Percentiles rank a stretch among this genome's conserved stretches.
Evolutionary conservation across 2,888 invertebrate species (phyloP).

Genomic region (Caenorhabditis imperialis): DNA sequence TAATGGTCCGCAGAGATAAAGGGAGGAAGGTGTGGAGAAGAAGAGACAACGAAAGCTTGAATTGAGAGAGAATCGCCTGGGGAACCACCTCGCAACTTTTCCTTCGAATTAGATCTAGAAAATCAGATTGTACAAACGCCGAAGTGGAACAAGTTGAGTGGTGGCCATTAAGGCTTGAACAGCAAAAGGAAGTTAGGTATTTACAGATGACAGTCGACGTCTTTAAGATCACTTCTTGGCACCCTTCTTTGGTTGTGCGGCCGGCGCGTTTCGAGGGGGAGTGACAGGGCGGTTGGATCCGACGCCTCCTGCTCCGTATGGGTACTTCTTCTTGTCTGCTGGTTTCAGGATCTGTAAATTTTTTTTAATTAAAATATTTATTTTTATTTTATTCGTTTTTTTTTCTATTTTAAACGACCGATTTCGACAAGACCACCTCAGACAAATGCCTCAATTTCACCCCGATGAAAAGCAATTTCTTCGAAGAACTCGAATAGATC

Average conservation of each 20-base stretch:
- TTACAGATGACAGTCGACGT: slow-evolving; percentile 9
- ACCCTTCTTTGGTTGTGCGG: slow-evolving; percentile 58
- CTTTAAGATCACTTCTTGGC: slow-evolving; percentile 45
- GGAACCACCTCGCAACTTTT: not conserved
- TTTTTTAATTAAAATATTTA: not conserved
- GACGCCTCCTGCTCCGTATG: slow-evolving; percentile 92
- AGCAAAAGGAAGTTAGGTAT: slow-evolving; percentile 19
- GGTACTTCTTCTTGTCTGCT: slow-evolving; percentile 99
- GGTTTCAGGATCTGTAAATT: slow-evolving; percentile 93
- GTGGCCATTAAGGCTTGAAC: not conserved
- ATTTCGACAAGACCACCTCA: slow-evolving; percentile 39
- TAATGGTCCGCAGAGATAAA: slow-evolving; percentile 51
- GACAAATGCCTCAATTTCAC: slow-evolving; percentile 61
- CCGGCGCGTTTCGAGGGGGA: slow-evolving; percentile 83
- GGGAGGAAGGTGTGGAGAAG: slow-evolving; percentile 7
- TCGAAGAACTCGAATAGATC: slow-evolving; percentile 53
- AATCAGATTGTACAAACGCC: slow-evolving; percentile 16
- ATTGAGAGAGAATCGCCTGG: slow-evolving; percentile 27
- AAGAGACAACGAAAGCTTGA: slow-evolving; percentile 49
- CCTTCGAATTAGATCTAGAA: slow-evolving; percentile 9
- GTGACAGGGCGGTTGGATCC: slow-evolving; percentile 97
- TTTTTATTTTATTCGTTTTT: not conserved
- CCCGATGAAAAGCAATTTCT: slow-evolving; percentile 44
- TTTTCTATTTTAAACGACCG: not conserved
- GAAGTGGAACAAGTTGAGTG: slow-evolving; percentile 9